Base-by-base conservation (phyloP, 2,888 invertebrate species). In the Corythucha ciliata region DNA sequence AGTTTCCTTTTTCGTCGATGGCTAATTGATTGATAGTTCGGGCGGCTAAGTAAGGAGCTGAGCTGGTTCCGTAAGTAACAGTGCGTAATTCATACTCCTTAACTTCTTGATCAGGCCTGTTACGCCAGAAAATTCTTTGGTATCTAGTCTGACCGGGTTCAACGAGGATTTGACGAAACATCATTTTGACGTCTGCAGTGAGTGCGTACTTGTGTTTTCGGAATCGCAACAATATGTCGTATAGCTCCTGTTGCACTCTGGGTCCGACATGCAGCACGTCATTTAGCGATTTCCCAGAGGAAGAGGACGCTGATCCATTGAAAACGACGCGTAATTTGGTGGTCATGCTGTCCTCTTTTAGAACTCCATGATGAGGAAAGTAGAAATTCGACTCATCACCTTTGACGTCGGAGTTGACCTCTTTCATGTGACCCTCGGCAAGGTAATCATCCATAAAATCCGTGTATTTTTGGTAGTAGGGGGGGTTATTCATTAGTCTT, bases 321-420 rank as follows among this genome's bases (percentile, higher is more conserved):
- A 63, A 67, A 3, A 66, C 65, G 0, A 62, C 60, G 14, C 64
- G 52, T 5, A 64, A 44, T 40, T 62, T 62, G 0, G 63, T 65
- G 1, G 63, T 61, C 0, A 55, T 33, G 47, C 62, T 62, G 5
- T 47, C 33, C 2, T 48, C 51, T n/a, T 60, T 61, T 1, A 47
- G 54, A 1, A 66, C 63, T 0, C 59, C 54, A 24, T 64, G 64
- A 54, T 66, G 64, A 16, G 64, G 64, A 3, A 66, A 29, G 41
- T 62, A 65, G 32, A 53, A 61, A 2, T 27, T 44, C 10, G n/a
- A 16, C 16, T 26, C 22, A 22, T 33, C 22, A 8, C n/a, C 22
- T 3, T 12, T 10, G 24, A 3, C 20, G 37, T 44, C 44, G 2
- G n/a, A n/a, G n/a, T 48, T 39, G 21, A 50, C 46, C 21, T 29